Evolutionary conservation across 2,113 vertebrate species (phyloP).

Genomic region (Lipophrys pholis): DNA sequence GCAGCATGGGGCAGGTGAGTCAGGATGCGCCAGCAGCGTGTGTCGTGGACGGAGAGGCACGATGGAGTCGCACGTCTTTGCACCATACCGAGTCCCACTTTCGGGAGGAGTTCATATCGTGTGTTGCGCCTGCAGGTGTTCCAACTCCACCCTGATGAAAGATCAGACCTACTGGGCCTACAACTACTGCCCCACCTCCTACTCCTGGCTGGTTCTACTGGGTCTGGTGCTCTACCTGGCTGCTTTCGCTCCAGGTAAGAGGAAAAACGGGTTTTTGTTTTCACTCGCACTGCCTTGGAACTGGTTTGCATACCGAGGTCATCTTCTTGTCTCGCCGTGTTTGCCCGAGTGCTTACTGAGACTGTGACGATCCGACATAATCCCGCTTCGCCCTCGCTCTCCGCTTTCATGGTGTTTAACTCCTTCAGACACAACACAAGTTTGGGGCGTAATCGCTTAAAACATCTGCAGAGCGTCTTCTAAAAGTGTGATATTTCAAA

Average conservation of each 20-base stretch:
- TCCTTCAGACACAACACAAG: neutral
- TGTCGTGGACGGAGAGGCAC: too few relatives aligned
- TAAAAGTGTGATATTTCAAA: too few relatives aligned
- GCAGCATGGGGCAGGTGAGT: constrained; percentile 98
- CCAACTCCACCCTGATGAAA: constrained; percentile 87
- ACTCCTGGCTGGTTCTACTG: constrained; percentile 93
- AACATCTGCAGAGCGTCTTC: too few relatives aligned
- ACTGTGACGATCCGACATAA: neutral
- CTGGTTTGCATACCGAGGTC: too few relatives aligned
- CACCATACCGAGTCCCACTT: neutral
- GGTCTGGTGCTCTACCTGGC: constrained; percentile 93
- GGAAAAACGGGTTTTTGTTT: too few relatives aligned
- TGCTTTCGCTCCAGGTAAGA: constrained; percentile 94
- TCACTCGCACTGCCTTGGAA: too few relatives aligned
- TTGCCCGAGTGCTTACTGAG: neutral
- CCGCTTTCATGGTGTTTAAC: neutral
- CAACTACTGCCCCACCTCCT: constrained; percentile 96
- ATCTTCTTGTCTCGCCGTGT: neutral
- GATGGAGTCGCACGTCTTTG: neutral
- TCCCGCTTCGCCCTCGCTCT: neutral
- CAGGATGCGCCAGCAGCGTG: constrained; percentile 27
- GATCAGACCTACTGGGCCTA: constrained; percentile 93
- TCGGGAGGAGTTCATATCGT: neutral
- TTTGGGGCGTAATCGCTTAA: too few relatives aligned
- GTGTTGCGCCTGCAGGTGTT: constrained; percentile 83